Base-by-base conservation (phyloP, 1,140 invertebrate genomes). In the Drosophila subpulchrella region DNA sequence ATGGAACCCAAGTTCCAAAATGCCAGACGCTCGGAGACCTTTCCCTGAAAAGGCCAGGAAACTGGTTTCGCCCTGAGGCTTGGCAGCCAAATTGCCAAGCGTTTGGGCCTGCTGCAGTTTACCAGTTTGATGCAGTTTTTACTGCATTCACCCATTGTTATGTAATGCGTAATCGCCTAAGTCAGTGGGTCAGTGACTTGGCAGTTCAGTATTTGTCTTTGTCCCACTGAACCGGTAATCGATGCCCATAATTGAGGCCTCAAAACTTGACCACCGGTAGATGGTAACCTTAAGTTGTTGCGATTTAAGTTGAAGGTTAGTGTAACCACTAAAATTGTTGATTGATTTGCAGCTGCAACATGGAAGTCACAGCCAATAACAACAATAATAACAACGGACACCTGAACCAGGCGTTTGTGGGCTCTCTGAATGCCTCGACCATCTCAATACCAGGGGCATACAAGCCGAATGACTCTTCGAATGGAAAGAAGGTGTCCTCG, bases 141-240 rank as follows among this genome's bases (percentile, higher is more conserved):
- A 60, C 55, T 88, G 76, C 86, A 83, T 75, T 58, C 73, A 74
- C 65, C 71, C 67, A 75, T 58, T 81, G 70, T 89, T 90, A 78
- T 84, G 78, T 60, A 89, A 84, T 54, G 47, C 30, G 54, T 50
- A 50, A 60, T 78, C 41, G 61, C 24, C 50, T 80, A 63, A 89
- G 84, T 84, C 84, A 89, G 84, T 89, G 66, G 84, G 84, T 89
- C 84, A 89, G 38, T 84, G 84, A 89, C 84, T 88, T 61, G 50
- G 34, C 53, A 36, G 38, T 39, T 66, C 8, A 32, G 44, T n/a
- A 11, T 50, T 4, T 30, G 44, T 13, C 6, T 42, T 38, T 66
- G 65, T 24, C 36, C 51, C 53, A 71, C 51, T 50, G 20, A 41
- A 39, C 62, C 62, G 66, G 66, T 41, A 38, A 48, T 34, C 63